Conservation (phyloP, 2,888 invertebrate genomes). For the Agrotis exclamationis region DNA sequence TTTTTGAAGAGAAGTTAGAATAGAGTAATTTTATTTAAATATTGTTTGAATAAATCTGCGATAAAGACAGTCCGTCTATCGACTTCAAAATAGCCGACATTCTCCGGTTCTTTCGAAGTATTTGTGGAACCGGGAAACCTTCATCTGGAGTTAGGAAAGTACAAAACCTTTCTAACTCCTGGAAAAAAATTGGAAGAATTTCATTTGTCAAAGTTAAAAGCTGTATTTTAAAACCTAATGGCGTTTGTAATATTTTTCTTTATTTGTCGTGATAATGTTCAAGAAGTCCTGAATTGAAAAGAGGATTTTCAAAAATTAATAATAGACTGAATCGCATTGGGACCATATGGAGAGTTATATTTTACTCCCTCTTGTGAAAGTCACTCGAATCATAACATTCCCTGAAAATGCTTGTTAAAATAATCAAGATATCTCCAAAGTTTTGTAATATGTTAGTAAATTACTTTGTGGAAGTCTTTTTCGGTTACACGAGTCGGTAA, state of each 20-base stretch:
- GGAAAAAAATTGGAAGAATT: too few species aligned
- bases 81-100: too few species aligned
- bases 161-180: too few species aligned
- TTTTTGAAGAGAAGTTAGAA: not conserved
- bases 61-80: not conserved
- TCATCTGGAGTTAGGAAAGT: too few species aligned
- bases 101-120: too few species aligned
- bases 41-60: not conserved
- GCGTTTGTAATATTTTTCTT: not conserved
- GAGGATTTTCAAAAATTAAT: too few species aligned
- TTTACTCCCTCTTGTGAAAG: too few species aligned
- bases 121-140: not conserved
- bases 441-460: conserved; percentile 23
- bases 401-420: not conserved
- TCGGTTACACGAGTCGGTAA: conserved; percentile 14
- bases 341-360: too few species aligned
- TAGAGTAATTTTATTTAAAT: not conserved
- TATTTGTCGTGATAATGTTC: not conserved
- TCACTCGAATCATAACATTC: too few species aligned
- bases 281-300: not conserved
- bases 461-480: conserved; percentile 21
- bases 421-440: conserved; percentile 13
- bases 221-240: too few species aligned
- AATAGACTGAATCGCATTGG: too few species aligned
- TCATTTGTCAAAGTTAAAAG: too few species aligned